Evolutionary conservation across 2,888 invertebrate species (phyloP), one percentile per base, ranked within the genome.

Genomic region (Pseudanteris insignis): DNA sequence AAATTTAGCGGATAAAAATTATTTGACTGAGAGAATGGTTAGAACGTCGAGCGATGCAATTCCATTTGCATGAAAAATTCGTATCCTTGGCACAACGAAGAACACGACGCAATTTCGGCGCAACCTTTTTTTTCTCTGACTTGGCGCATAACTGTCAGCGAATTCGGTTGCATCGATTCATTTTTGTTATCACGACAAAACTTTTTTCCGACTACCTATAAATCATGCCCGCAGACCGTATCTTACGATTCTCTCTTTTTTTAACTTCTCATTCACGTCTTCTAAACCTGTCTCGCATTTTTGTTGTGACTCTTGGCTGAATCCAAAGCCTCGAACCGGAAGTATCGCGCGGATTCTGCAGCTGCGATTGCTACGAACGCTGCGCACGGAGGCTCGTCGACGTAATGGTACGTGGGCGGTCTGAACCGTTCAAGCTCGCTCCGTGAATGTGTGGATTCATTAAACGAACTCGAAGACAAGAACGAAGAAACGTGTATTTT

Each of bases 401-500:
- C n/a, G 30, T 57, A 41, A 41, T 30, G 66, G 73, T 65, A 74
- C 72, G 73, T 73, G 67, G 69, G 71, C 70, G 72, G 71, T 72
- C 73, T 66, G n/a, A n/a, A n/a, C 64, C 67, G 53, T 64, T 53
- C 47, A 41, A 66, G 61, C 41, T 64, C 62, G 12, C 9, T 21
- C 11, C 15, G 7, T 38, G 33, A 44, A 50, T 50, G 43, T 50
- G 64, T 51, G 53, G 70, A 73, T 71, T 71, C 71, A 71, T 70
- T 70, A 73, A 70, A 71, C 67, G 67, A 70, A 60, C 65, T 53
- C n/a, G 41, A 62, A 54, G 53, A 64, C 63, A 58, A 61, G 70
- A 67, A 63, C 53, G 65, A 66, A 59, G 67, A 64, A 68, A 43
- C 69, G 63, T 74, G 72, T 75, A 76, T 74, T 75, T 76, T 77